phyloP scores from a whole-genome alignment of 2,888 invertebrate species.

The Arge pagana region DNA sequence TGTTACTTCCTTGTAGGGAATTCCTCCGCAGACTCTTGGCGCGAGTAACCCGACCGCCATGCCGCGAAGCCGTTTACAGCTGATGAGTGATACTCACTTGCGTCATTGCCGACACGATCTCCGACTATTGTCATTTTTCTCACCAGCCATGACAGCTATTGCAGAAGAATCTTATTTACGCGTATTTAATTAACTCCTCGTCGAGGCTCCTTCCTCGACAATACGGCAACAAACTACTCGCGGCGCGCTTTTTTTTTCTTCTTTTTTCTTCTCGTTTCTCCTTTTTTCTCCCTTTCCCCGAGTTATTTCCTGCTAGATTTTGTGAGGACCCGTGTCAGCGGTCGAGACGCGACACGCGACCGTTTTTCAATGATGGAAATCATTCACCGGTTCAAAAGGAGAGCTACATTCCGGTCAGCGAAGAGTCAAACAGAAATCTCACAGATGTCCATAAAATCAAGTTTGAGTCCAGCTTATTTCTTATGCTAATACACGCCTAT shows the following conservation, averaged over 20 bases:
- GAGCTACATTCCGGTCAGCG: background rate
- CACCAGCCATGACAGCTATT: too few species aligned
- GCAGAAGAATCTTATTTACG: too few species aligned
- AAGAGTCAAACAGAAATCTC: constrained; percentile 12
- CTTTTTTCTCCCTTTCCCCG: constrained; percentile 19
- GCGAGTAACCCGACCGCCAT: constrained; percentile 35
- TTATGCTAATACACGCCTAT: constrained; percentile 36
- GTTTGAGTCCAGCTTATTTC: constrained; percentile 29
- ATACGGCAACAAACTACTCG: constrained; percentile 14
- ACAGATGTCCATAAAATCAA: constrained; percentile 18
- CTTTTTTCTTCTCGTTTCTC: constrained; percentile 21
- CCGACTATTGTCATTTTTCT: constrained; percentile 42
- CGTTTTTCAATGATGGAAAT: background rate
- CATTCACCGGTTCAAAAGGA: constrained; percentile 8
- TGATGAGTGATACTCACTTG: constrained; percentile 41
- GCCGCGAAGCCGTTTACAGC: too few species aligned
- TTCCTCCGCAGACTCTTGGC: constrained; percentile 20
- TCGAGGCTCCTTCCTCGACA: background rate
- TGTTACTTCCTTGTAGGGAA: constrained; percentile 33
- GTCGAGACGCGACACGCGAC: constrained; percentile 9
- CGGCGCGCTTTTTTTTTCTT: constrained; percentile 15
- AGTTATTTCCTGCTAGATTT: constrained; percentile 9
- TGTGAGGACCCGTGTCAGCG: background rate
- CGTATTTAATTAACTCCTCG: constrained; percentile 12
- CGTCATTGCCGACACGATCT: constrained; percentile 39